Percentiles rank a stretch among this genome's conserved stretches.
Evolutionary conservation across 2,113 vertebrate species (phyloP).

Genomic region (Falcunculus frontatus): DNA sequence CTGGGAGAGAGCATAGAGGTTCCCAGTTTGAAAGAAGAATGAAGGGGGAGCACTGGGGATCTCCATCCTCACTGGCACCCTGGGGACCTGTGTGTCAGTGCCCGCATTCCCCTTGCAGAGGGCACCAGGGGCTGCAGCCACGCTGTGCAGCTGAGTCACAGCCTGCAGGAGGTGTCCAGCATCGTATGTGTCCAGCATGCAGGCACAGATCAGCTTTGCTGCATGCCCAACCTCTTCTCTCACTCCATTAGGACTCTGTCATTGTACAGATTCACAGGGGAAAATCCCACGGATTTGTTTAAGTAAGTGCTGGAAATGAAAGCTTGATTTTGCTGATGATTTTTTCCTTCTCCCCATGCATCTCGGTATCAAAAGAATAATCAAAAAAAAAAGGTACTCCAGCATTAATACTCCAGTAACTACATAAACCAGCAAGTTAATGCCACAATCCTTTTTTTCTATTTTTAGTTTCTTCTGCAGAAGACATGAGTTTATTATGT

Average conservation of each 20-base stretch:
- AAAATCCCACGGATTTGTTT: not conserved
- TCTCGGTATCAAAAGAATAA: not conserved
- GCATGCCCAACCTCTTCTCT: fast-evolving
- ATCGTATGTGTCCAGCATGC: too few relatives aligned
- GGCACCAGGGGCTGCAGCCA: not conserved
- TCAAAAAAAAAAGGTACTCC: not conserved
- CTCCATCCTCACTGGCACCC: not conserved
- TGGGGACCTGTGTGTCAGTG: not conserved
- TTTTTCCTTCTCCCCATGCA: not conserved
- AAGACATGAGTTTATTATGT: not conserved
- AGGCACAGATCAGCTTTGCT: fast-evolving
- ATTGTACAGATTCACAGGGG: not conserved
- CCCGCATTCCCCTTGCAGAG: fast-evolving
- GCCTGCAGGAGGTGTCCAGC: not conserved
- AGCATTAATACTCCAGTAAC: not conserved
- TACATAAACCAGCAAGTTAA: not conserved
- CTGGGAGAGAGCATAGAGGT: not conserved
- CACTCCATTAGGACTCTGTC: not conserved
- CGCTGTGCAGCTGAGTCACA: not conserved
- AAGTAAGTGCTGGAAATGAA: not conserved
- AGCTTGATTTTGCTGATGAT: not conserved
- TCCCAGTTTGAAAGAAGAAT: not conserved
- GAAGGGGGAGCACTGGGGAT: not conserved
- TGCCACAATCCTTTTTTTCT: not conserved
- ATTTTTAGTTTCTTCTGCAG: not conserved